These are phyloP conservation scores for Cricetomys ansorgei DNA, from an alignment of 2,113 vertebrate species.

Conservation along the genomic window DNA sequence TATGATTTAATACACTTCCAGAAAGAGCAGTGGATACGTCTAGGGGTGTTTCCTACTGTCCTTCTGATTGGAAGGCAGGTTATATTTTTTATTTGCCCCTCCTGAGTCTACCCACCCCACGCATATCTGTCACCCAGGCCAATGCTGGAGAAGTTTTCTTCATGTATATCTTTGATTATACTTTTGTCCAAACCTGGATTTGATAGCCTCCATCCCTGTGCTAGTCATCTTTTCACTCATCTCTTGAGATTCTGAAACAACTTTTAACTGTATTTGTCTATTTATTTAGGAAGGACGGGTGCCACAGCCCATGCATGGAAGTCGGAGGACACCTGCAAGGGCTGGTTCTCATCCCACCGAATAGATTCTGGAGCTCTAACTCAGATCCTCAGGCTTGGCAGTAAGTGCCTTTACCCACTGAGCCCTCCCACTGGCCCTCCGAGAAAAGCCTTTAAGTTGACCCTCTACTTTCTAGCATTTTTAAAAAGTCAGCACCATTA, in stretches of 20 bases:
- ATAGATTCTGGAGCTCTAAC: neutral
- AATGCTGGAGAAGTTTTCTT: constrained; percentile 39
- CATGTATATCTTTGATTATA: neutral
- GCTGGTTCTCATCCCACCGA: neutral
- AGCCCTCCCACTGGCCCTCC: neutral
- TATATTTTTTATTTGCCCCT: neutral
- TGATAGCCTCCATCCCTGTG: neutral
- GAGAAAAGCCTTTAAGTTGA: neutral
- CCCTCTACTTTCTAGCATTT: neutral
- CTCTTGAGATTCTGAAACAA: neutral
- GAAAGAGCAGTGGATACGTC: neutral
- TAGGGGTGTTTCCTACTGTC: accelerated
- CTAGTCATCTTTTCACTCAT: neutral
- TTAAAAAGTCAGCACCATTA: neutral
- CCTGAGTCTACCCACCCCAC: neutral
- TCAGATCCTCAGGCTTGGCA: neutral
- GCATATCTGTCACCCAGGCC: neutral
- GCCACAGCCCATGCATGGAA: neutral
- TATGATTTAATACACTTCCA: neutral
- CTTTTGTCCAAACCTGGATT: neutral
- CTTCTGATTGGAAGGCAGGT: neutral
- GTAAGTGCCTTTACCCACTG: neutral
- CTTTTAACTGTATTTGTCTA: neutral
- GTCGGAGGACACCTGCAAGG: neutral
- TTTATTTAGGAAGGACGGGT: neutral